Evolutionary conservation across 2,797 vertebrate species (phyloP), one percentile per base, ranked within the genome.

Genomic region (Acanthis flammea): DNA sequence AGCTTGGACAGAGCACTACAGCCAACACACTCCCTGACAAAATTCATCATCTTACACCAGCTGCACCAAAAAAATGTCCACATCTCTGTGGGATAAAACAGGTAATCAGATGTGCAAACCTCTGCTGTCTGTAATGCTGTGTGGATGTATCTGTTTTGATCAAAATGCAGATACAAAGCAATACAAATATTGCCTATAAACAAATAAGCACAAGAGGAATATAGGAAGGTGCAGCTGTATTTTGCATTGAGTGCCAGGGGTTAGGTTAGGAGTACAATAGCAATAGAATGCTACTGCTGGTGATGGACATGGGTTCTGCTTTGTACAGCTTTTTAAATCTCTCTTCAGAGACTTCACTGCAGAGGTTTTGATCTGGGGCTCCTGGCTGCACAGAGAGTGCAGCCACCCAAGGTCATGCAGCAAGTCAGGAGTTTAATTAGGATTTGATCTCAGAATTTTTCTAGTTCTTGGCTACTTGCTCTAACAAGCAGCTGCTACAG

Each of bases 391-490:
- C 58, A 86, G 47, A 94, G 48, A 66, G 47, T 47, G 28, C 72
- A 91, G 60, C 42, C 60, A 91, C 82, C 51, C 92, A 92, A 93
- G 88, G 85, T 95, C 93, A 85, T 55, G 53, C 45, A 87, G 88
- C 44, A 86, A 97, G 83, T 81, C 62, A 84, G 85, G n/a, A 91
- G 92, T 93, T 95, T 96, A 96, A 96, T 96, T 94, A 95, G 89
- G 87, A 92, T 94, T 93, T 96, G 82, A 95, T 88, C 90, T 90
- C 74, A 28, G 72, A 91, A 61, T 81, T 93, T 92, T 89, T 80
- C 92, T 30, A 51, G 70, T 73, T 91, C 66, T 89, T 94, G 82
- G 75, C 70, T 91, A 67, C 82, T 91, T 86, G 68, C 77, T 85
- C 82, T 93, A 92, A 80, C 87, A 87, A 93, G 91, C 94, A 91